Percentiles rank a stretch among this genome's conserved stretches.
These are phyloP conservation scores for Rhabdomys pumilio DNA, from an alignment of 2,797 vertebrate genomes.

Conservation along the genomic window DNA sequence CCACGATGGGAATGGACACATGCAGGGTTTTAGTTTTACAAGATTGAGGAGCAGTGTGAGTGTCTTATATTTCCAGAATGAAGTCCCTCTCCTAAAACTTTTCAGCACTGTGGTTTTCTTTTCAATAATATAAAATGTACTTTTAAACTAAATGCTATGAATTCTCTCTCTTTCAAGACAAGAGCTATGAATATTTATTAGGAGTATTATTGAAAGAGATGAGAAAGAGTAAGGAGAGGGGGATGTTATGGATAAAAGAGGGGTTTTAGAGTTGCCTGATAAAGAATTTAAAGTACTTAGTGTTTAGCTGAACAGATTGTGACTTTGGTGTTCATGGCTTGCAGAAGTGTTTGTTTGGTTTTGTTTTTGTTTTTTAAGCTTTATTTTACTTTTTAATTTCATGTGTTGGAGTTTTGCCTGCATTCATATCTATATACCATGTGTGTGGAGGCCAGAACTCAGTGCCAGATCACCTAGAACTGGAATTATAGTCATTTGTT, in stretches of 20 bases:
- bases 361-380: not conserved
- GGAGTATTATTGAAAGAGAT: not conserved
- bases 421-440: not conserved
- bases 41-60: not conserved
- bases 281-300: not conserved
- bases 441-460: not conserved
- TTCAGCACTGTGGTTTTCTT: not conserved
- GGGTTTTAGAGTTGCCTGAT: not conserved
- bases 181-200: not conserved
- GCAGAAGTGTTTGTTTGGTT: not conserved
- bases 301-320: not conserved
- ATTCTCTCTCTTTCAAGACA: not conserved
- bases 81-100: fast-evolving
- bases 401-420: not conserved
- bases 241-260: not conserved
- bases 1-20: not conserved
- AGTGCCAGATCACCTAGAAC: not conserved
- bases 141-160: not conserved
- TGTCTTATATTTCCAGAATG: not conserved
- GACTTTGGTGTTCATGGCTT: not conserved
- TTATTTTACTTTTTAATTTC: not conserved
- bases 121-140: not conserved
- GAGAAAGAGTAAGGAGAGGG: not conserved
- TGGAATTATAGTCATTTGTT: not conserved
- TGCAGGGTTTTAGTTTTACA: not conserved